Evolutionary conservation across 2,113 vertebrate species (phyloP).

Genomic region (Oncorhynchus masou): DNA sequence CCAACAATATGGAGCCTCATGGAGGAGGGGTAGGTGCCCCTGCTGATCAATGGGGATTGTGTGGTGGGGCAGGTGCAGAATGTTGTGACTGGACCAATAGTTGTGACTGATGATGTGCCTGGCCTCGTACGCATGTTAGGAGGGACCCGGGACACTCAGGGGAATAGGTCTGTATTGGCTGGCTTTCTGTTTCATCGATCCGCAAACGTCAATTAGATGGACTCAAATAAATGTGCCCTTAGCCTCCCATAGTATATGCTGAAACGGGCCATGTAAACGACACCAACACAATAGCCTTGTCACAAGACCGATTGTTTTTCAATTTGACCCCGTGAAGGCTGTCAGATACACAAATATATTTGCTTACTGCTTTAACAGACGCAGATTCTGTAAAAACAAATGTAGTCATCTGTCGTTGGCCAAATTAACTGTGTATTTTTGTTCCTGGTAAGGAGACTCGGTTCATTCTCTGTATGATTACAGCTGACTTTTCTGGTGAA

Average conservation of each 20-base stretch:
- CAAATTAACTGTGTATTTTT: background rate
- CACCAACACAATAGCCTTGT: constrained; percentile 40
- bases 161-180: constrained; percentile 65
- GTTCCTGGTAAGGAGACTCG: constrained; percentile 23
- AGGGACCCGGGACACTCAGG: constrained; percentile 35
- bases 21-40: constrained; percentile 15
- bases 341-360: background rate
- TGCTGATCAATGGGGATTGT: constrained; percentile 73
- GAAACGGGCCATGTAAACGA: constrained; percentile 49
- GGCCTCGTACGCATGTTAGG: constrained; percentile 28
- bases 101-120: constrained; percentile 68
- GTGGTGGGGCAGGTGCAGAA: constrained; percentile 33
- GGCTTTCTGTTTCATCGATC: constrained; percentile 72
- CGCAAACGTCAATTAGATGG: constrained; percentile 70
- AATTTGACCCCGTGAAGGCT: constrained; percentile 49
- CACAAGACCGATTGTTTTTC: constrained; percentile 67
- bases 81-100: constrained; percentile 35
- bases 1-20: constrained; percentile 47
- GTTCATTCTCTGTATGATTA: background rate
- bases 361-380: background rate
- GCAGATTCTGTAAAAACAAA: background rate
- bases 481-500: constrained; percentile 36
- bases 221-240: constrained; percentile 69
- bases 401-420: background rate
- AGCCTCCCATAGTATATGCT: constrained; percentile 22